Base-by-base conservation (phyloP, 1,140 invertebrate genomes). In the Panagrolaimus sp. region DNA sequence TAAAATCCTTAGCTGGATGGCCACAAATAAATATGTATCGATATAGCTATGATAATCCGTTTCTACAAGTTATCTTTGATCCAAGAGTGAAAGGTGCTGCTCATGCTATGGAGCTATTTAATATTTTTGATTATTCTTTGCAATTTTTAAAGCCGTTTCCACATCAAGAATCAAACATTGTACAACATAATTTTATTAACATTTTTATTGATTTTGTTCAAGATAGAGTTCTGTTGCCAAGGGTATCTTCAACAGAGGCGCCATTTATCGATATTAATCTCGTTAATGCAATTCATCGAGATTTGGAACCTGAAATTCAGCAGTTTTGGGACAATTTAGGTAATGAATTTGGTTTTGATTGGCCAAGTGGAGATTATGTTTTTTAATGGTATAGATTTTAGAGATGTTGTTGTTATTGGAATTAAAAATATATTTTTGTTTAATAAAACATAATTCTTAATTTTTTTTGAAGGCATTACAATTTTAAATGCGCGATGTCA, bases 201-300 rank as follows among this genome's bases (percentile, higher is more conserved):
- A 57, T 57, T 57, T 27, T 27, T 8, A 13, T 57, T 57, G n/a
- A 25, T 57, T 27, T 20, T 4, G 13, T 57, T 57, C 9, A 57
- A 25, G 51, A 20, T n/a, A 27, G 20, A 25, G 20, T 25, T 0
- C n/a, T 57, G 0, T 57, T 27, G 1, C 9, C n/a, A 16, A 27
- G 20, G 20, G 51, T 27, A 1, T 20, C 92, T 91, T 11, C 20
- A 13, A 57, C 11, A 4, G 9, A 14, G 4, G 20, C 20, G 11
- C 9, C 27, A 25, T 27, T 8, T 23, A 5, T 57, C 4, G 51
- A 57, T 57, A 27, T 57, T 16, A 20, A 20, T 57, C n/a, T 25
- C 0, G 20, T 57, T 1, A 9, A 20, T 20, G 11, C 2, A 16
- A 27, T 11, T 20, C 31, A 38, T 38, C 2, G 7, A 4, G 51